Percentiles rank a stretch among this genome's conserved stretches.
Conservation (phyloP, 2,113 vertebrate genomes). For the Drymodes brunneopygia region DNA sequence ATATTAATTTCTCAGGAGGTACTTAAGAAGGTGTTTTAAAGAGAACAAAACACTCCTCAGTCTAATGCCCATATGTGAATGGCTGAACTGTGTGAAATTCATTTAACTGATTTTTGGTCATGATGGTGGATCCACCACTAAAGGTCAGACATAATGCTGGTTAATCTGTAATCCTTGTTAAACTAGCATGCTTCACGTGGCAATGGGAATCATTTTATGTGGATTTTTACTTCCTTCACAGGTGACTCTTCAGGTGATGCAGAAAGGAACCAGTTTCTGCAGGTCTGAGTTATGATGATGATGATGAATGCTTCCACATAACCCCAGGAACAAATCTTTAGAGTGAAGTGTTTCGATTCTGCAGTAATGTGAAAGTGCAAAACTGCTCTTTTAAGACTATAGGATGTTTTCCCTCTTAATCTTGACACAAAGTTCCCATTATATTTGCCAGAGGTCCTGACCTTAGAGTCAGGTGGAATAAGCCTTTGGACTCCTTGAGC, state of each 20-base stretch:
- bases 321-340: background rate
- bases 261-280: background rate
- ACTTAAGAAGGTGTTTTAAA: background rate
- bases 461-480: background rate
- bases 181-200: background rate
- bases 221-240: background rate
- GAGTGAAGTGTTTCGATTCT: background rate
- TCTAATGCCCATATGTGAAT: background rate
- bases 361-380: background rate
- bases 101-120: background rate
- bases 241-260: background rate
- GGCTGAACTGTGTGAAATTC: background rate
- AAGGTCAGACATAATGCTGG: background rate
- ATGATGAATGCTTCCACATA: background rate
- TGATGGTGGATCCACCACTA: background rate
- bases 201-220: background rate
- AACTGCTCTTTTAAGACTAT: background rate
- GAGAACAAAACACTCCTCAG: background rate
- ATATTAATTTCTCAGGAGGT: background rate
- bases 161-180: background rate
- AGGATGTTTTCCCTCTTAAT: background rate
- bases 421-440: background rate
- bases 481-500: background rate
- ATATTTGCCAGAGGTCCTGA: background rate
- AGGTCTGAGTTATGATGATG: background rate